These are phyloP conservation scores for Cephonodes hylas DNA, from an alignment of 2,888 invertebrate species.

Conservation along the genomic window DNA sequence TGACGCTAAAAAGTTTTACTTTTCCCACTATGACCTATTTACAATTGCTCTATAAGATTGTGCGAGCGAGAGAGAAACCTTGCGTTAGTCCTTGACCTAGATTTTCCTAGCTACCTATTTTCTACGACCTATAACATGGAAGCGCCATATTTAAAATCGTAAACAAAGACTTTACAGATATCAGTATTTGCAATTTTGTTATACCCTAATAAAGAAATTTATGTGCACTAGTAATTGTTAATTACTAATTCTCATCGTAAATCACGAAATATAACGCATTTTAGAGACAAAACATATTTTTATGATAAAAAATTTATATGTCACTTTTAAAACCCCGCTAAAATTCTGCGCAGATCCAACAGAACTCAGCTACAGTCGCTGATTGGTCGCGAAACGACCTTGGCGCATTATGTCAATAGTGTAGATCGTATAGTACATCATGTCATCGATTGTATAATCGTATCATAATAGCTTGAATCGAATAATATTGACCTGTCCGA, in stretches of 20 bases:
- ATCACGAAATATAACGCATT: not conserved
- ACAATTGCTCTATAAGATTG: constrained; percentile 29
- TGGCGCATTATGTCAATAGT: constrained; percentile 66
- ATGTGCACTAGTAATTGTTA: not conserved
- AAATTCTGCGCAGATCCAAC: not conserved
- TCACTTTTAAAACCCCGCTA: constrained; percentile 2
- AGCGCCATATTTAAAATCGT: constrained; percentile 41
- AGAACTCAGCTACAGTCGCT: constrained; percentile 11
- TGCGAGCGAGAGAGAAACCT: constrained; percentile 43
- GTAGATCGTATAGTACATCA: constrained; percentile 29
- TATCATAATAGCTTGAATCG: too few species aligned
- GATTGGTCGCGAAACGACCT: constrained; percentile 62
- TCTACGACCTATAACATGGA: constrained; percentile 15
- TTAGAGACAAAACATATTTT: not conserved
- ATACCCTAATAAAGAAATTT: not conserved
- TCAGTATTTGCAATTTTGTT: not conserved
- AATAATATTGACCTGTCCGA: not conserved
- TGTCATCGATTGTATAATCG: not conserved
- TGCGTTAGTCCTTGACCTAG: constrained; percentile 53
- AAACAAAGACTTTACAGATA: not conserved
- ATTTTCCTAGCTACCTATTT: constrained; percentile 30
- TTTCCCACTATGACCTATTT: constrained; percentile 36
- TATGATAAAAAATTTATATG: not conserved
- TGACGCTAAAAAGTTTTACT: constrained; percentile 6
- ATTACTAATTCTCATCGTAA: not conserved